phyloP scores from a whole-genome alignment of 2,113 vertebrate species.

The Proterorhinus semilunaris region DNA sequence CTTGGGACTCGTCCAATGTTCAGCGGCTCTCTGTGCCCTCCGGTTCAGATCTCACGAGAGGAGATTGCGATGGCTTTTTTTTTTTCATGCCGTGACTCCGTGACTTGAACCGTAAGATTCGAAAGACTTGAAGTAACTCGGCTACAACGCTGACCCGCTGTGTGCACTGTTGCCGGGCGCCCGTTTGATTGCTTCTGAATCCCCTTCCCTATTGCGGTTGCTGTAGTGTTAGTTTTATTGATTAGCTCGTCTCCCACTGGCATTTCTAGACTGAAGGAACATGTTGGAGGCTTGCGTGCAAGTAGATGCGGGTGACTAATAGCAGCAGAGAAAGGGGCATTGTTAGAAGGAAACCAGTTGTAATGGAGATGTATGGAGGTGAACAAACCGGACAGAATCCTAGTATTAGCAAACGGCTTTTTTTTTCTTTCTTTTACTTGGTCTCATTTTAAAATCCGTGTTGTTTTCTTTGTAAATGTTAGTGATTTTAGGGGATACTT shows the following conservation, averaged over 20 bases:
- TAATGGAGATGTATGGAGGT: background rate
- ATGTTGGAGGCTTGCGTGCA: background rate
- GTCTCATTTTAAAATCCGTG: too few relatives aligned
- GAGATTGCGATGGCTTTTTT: too few relatives aligned
- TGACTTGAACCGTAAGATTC: too few relatives aligned
- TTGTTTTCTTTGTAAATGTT: too few relatives aligned
- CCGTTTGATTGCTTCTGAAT: background rate
- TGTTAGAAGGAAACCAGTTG: background rate
- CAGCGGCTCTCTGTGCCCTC: too few relatives aligned
- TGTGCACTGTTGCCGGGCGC: background rate
- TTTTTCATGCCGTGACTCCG: too few relatives aligned
- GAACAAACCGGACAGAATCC: background rate
- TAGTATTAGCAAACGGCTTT: too few relatives aligned
- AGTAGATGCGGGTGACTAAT: background rate
- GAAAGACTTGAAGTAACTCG: too few relatives aligned
- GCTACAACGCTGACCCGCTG: background rate
- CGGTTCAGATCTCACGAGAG: too few relatives aligned
- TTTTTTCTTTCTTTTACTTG: too few relatives aligned
- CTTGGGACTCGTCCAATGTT: too few relatives aligned
- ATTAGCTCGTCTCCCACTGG: background rate
- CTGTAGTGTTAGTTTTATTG: background rate
- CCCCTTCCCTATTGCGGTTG: background rate
- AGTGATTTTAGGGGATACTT: too few relatives aligned
- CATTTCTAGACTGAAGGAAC: background rate
- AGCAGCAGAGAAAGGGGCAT: background rate